Conservation (phyloP, 2,113 vertebrate genomes). For the Okapia johnstoni region DNA sequence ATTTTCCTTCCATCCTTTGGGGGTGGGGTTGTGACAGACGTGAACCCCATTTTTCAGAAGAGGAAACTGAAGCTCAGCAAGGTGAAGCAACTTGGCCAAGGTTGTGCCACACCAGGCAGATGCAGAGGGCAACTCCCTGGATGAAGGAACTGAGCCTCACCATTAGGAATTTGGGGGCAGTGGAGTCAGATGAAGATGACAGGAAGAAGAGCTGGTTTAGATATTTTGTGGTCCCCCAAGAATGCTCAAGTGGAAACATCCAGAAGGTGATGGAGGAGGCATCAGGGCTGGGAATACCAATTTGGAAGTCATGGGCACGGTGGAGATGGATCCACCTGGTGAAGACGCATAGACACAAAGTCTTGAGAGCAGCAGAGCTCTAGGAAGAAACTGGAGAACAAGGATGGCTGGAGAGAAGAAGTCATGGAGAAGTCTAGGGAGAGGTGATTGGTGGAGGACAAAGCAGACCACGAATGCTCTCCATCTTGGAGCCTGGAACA, state of each 20-base stretch:
- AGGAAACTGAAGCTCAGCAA: background rate
- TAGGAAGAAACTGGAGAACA: background rate
- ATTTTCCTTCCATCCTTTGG: background rate
- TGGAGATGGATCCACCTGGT: background rate
- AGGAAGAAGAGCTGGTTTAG: background rate
- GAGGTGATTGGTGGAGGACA: background rate
- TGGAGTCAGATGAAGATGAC: background rate
- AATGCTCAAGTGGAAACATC: background rate
- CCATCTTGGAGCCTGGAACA: background rate
- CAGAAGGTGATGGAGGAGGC: background rate
- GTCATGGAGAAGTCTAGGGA: background rate
- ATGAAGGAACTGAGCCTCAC: background rate
- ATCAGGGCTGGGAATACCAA: background rate
- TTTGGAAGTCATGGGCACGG: background rate
- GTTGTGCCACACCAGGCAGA: background rate
- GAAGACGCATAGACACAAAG: background rate
- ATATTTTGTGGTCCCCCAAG: background rate
- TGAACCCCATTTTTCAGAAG: background rate
- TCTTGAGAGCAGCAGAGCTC: background rate
- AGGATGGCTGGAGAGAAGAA: background rate
- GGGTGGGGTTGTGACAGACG: background rate
- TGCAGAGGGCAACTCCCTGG: no score
- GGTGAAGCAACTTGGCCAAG: background rate
- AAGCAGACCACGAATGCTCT: fast-evolving
- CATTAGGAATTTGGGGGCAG: fast-evolving